Evolutionary conservation across 2,888 invertebrate species (phyloP), one percentile per base, ranked within the genome.

Genomic region (Tuta absoluta): DNA sequence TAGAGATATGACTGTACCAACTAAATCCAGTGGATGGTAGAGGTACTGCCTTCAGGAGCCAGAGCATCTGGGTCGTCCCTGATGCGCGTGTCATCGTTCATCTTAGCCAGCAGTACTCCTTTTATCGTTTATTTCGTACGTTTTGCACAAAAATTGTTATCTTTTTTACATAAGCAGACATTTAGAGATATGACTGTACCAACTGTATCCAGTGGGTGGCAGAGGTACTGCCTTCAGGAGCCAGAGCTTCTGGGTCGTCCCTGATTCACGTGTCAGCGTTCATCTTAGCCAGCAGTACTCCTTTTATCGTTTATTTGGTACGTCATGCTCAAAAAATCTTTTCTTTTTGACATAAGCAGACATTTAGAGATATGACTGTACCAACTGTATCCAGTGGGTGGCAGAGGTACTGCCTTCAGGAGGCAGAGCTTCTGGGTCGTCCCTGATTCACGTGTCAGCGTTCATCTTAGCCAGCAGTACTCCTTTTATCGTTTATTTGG

Each of bases 401-500:
- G 2, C 2, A 28, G 5, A 28, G 5, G 28, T 2, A 28, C 5
- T 28, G 2, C 5, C 28, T 1, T 91, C 91, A 0, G 80, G 82
- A 0, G 89, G 86, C 67, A 76, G 91, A 1, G 90, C 89, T 0
- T 83, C 88, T 0, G 91, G 87, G 63, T 84, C 87, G 12, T 85
- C 89, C 19, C 73, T 89, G 3, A 71, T 91, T 11, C 91, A 90
- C 74, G 86, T 87, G 76, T 88, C 84, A 66, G 89, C 89, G 0
- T 90, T 85, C 69, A 72, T 88, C 12, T 84, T 85, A 1, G 79
- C 86, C 1, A 74, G 86, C 41, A 66, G 90, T 2, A 89, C 91
- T n/a, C 91, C 91, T 0, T 90, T 85, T 71, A 82, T 91, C 21
- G 88, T 90, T 0, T 91, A 81, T 65, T 89, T 89, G 67, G 91